A percentile compares a stretch with the other conserved stretches of the same genome.
Conservation (phyloP, 2,797 vertebrate genomes). For the Mus spretus region DNA sequence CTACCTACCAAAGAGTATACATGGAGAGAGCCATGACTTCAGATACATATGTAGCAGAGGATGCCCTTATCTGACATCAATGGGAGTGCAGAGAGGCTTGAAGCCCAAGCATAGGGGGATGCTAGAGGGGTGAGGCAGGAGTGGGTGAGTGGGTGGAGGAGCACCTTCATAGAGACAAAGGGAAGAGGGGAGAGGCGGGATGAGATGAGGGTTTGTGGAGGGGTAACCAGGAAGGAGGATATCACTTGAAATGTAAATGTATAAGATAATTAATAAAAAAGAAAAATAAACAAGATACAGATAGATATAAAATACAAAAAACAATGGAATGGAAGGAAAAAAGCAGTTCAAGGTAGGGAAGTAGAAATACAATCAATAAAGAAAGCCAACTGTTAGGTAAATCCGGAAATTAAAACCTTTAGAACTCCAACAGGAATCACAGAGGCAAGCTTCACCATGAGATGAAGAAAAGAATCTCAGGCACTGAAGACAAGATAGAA, state of each 20-base stretch:
- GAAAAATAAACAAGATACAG: neutral
- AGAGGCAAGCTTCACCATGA: neutral
- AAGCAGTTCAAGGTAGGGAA: too few relatives aligned
- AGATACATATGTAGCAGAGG: neutral
- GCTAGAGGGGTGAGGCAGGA: neutral
- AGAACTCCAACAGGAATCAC: too few relatives aligned
- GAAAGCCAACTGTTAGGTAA: neutral
- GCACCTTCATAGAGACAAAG: neutral
- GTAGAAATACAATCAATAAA: neutral
- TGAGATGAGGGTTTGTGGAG: neutral
- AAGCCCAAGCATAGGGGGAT: neutral
- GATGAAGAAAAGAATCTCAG: too few relatives aligned
- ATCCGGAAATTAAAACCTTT: neutral
- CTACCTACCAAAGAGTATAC: too few relatives aligned
- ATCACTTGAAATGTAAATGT: neutral
- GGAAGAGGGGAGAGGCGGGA: neutral
- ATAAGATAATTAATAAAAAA: neutral
- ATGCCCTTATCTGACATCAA: neutral
- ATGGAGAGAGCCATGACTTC: too few relatives aligned
- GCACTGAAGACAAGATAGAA: neutral
- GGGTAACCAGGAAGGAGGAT: neutral
- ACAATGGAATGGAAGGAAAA: neutral
- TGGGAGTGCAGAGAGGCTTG: neutral
- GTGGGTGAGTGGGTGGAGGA: neutral
- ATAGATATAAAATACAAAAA: neutral